phyloP scores from a whole-genome alignment of 2,888 invertebrate genomes.

The Lasius fuliginosus region DNA sequence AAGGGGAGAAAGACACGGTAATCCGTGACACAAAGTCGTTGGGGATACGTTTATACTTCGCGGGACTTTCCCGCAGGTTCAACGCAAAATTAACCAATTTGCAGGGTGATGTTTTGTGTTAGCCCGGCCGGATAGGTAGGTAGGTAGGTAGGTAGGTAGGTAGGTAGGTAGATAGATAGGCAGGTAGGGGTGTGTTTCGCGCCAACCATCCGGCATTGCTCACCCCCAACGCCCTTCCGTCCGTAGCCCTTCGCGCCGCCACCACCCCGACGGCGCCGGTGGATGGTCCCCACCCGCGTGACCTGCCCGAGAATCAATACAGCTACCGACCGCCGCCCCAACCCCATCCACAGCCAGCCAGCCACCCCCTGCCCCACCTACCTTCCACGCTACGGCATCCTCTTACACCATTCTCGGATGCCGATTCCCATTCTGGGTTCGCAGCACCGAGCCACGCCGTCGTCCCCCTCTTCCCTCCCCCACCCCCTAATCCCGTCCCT shows the following conservation, averaged over 20 bases:
- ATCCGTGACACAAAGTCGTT: conserved; percentile 12
- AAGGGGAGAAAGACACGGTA: neutral
- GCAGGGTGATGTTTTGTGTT: conserved; percentile 73
- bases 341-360: conserved; percentile 66
- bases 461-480: conserved; percentile 59
- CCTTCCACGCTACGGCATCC: conserved; percentile 75
- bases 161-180: conserved; percentile 38
- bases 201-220: conserved; percentile 69
- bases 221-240: conserved; percentile 29
- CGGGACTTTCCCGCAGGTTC: conserved; percentile 66
- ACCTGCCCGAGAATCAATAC: conserved; percentile 85
- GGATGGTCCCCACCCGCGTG: conserved; percentile 76
- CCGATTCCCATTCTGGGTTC: conserved; percentile 77
- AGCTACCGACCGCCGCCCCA: conserved; percentile 84
- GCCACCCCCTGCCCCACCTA: conserved; percentile 62
- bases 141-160: conserved; percentile 22
- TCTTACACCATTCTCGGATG: conserved; percentile 75
- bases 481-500: conserved; percentile 53
- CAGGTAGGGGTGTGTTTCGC: conserved; percentile 72
- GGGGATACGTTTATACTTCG: conserved; percentile 49
- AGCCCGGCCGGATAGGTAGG: conserved; percentile 64
- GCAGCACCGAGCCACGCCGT: conserved; percentile 48
- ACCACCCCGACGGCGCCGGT: conserved; percentile 63
- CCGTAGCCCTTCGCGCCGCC: conserved; percentile 55
- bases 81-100: conserved; percentile 72